phyloP scores from a whole-genome alignment of 2,113 vertebrate genomes.

The Todiramphus saurophagus region DNA sequence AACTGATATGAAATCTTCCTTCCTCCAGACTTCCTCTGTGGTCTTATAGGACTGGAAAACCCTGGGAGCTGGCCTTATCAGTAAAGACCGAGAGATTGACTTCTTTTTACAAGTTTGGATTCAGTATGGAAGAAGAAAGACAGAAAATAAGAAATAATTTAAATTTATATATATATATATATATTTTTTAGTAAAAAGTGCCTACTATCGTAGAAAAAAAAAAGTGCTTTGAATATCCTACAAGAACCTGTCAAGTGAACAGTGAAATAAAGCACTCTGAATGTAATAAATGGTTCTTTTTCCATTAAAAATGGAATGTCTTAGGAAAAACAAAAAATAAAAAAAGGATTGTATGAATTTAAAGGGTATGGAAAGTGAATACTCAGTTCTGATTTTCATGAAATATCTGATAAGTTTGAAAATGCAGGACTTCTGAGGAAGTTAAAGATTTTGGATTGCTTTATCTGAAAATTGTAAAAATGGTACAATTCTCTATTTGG shows the following conservation, averaged over 20 bases:
- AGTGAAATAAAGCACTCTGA: not conserved
- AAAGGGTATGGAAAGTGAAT: not conserved
- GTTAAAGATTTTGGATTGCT: not conserved
- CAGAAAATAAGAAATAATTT: not conserved
- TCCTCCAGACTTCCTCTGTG: no score
- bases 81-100: not conserved
- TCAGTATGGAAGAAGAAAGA: not conserved
- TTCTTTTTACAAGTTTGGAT: not conserved
- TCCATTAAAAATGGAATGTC: not conserved
- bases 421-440: not conserved
- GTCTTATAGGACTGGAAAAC: no score
- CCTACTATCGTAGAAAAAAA: not conserved
- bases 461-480: not conserved
- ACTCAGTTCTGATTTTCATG: not conserved
- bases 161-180: no score
- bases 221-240: not conserved
- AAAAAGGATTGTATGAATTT: rapidly evolving
- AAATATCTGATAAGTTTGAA: not conserved
- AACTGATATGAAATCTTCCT: no score
- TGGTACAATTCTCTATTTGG: not conserved
- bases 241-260: not conserved
- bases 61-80: no score
- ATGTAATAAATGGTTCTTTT: not conserved
- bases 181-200: not conserved
- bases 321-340: not conserved